Percentiles rank a stretch among this genome's conserved stretches.
Evolutionary conservation across 2,797 vertebrate species (phyloP).

Genomic region (Notamacropus eugenii): DNA sequence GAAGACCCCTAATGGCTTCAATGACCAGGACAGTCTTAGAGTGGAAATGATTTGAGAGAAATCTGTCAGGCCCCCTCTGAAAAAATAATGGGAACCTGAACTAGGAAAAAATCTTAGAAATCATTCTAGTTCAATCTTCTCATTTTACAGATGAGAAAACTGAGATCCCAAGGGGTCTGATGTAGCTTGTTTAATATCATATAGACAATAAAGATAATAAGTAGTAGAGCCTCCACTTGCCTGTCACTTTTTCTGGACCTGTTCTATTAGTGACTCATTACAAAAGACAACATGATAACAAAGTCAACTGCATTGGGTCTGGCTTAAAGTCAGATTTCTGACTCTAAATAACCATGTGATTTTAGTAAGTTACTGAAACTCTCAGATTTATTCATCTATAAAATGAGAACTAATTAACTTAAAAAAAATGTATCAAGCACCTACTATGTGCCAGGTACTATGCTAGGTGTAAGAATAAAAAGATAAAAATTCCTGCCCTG

Average conservation of each 20-base stretch:
- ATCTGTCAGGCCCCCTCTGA: background rate
- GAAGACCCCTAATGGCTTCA: background rate
- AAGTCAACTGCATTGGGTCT: background rate
- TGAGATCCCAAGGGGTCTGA: background rate
- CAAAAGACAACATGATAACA: background rate
- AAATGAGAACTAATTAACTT: background rate
- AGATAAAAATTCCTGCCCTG: background rate
- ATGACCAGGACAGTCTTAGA: background rate
- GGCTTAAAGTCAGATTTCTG: background rate
- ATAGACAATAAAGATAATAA: background rate
- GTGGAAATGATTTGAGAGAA: background rate
- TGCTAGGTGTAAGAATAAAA: background rate
- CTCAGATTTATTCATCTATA: background rate
- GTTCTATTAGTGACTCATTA: background rate
- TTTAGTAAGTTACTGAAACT: background rate
- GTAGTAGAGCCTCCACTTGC: background rate
- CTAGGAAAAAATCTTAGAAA: background rate
- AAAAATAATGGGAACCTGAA: background rate
- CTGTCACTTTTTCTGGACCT: background rate
- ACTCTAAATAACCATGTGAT: background rate
- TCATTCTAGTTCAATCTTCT: too few species aligned
- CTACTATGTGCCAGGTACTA: background rate
- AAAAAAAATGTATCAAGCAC: too few species aligned
- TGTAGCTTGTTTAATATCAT: background rate
- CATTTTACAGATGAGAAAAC: background rate